A percentile compares a stretch with the other conserved stretches of the same genome.
Evolutionary conservation across 2,113 vertebrate species (phyloP).

Genomic region (Apaloderma vittatum): DNA sequence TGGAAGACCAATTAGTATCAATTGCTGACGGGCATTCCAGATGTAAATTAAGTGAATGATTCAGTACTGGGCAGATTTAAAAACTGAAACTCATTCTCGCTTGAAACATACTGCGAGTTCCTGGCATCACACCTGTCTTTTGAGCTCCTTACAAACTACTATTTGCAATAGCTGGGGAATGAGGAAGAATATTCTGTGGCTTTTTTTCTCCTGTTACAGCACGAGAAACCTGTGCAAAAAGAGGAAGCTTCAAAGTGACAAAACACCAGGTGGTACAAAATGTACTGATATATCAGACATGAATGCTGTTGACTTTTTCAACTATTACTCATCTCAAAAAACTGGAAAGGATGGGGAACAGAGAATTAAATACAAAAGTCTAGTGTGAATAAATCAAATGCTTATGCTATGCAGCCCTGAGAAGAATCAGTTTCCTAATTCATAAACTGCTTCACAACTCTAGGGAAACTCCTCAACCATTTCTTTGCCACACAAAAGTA

Average conservation of each 20-base stretch:
- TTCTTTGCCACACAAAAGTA: background rate
- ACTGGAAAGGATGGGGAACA: background rate
- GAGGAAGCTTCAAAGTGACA: background rate
- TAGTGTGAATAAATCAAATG: background rate
- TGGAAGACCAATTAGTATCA: background rate
- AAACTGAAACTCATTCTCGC: background rate
- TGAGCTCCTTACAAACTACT: background rate
- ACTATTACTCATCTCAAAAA: background rate
- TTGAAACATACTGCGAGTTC: background rate
- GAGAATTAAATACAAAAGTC: background rate
- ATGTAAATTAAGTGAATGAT: background rate
- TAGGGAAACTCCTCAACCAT: background rate
- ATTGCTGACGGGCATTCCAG: background rate
- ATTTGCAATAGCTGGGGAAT: background rate
- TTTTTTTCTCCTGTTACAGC: background rate
- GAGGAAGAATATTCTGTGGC: background rate
- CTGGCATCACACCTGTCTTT: background rate
- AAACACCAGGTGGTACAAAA: background rate
- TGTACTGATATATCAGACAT: rapidly evolving
- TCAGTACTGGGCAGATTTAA: background rate
- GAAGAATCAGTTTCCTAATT: background rate
- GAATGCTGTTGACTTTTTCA: background rate
- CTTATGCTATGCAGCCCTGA: background rate
- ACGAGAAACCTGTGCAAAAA: background rate
- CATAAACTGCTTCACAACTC: background rate